phyloP scores from a whole-genome alignment of 1,140 invertebrate genomes.

The Drosophila paulistorum region DNA sequence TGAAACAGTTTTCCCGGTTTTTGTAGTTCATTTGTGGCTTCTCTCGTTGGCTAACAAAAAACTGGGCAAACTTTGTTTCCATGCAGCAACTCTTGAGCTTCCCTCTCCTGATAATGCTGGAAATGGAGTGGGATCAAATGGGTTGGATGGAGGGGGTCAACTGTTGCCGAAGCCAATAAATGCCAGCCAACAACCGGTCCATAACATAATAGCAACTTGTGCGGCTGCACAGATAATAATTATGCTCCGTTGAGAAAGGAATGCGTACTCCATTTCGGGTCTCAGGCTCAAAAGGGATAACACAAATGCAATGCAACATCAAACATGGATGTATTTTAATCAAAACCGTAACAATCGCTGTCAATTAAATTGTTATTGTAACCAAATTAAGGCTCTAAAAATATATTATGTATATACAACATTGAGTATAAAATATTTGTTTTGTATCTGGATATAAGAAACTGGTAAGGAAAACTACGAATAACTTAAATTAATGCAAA shows the following conservation, averaged over 20 bases:
- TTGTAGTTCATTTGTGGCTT: slow-evolving; percentile 21
- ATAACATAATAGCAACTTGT: slow-evolving; percentile 15
- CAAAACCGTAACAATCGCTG: not conserved
- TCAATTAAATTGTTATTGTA: not conserved
- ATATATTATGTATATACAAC: too few relatives aligned
- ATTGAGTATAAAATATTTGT: too few relatives aligned
- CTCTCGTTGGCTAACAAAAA: slow-evolving; percentile 5
- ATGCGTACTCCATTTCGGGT: not conserved
- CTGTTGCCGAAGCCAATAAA: slow-evolving; percentile 20
- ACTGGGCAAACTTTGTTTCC: slow-evolving; percentile 7
- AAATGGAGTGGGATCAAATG: not conserved
- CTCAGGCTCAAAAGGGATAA: not conserved
- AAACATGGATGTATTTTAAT: not conserved
- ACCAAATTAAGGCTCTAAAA: not conserved
- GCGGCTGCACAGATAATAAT: slow-evolving; percentile 32
- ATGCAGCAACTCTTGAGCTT: slow-evolving; percentile 12
- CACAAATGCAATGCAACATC: too few relatives aligned
- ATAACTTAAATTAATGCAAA: too few relatives aligned
- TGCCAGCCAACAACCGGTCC: slow-evolving; percentile 8
- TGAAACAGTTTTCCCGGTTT: not conserved
- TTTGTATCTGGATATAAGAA: too few relatives aligned
- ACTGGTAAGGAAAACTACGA: too few relatives aligned
- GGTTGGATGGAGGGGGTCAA: not conserved
- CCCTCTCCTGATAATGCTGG: not conserved
- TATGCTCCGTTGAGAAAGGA: slow-evolving; percentile 36